Conservation (phyloP, 2,888 invertebrate genomes). For the Willowsia nigromaculata region DNA sequence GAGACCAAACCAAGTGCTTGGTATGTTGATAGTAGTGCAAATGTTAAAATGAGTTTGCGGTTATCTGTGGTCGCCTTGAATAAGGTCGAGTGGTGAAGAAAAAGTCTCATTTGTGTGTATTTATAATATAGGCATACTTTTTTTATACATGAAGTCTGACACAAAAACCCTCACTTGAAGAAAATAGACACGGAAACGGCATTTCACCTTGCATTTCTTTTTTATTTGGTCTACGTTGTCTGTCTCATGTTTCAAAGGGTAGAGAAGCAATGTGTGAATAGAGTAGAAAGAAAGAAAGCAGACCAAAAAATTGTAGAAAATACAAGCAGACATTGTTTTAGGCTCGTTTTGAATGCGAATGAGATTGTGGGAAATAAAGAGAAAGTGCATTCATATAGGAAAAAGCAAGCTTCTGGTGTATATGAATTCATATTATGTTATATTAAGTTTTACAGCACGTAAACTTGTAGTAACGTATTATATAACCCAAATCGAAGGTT, state of each 20-base stretch:
- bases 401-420: neutral
- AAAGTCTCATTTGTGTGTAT: neutral
- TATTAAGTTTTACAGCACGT: neutral
- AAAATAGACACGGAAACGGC: slow-evolving; percentile 27
- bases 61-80: slow-evolving; percentile 47
- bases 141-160: neutral
- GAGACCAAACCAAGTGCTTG: neutral
- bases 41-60: slow-evolving; percentile 30
- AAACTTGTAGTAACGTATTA: neutral
- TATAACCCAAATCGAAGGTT: slow-evolving; percentile 62
- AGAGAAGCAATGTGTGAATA: neutral
- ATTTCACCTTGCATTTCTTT: slow-evolving; percentile 44
- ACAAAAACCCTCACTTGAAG: neutral
- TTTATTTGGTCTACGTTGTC: neutral
- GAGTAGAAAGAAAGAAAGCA: slow-evolving; percentile 15
- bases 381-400: slow-evolving; percentile 4
- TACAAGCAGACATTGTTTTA: slow-evolving; percentile 47
- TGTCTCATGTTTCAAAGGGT: neutral
- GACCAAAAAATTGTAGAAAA: slow-evolving; percentile 19
- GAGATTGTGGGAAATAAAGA: slow-evolving; percentile 19
- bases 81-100: slow-evolving; percentile 18
- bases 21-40: neutral
- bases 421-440: neutral
- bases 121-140: neutral
- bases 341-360: slow-evolving; percentile 50